A percentile compares a stretch with the other conserved stretches of the same genome.
Evolutionary conservation across 1,140 invertebrate species (phyloP).

Genomic region (Antheraea pernyi): DNA sequence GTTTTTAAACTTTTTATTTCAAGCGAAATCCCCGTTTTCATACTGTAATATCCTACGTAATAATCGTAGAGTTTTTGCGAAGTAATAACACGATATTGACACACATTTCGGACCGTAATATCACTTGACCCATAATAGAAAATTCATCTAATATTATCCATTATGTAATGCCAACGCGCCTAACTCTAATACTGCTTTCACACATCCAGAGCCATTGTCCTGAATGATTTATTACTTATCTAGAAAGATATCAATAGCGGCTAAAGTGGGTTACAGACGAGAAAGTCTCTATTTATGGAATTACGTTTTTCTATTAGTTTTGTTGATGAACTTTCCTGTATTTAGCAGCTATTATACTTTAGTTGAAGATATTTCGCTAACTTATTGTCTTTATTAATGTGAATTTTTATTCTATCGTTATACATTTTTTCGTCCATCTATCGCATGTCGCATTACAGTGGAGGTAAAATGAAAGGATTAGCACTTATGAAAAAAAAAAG

Average conservation of each 20-base stretch:
- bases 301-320: background rate
- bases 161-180: background rate
- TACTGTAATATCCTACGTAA: background rate
- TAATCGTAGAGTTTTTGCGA: background rate
- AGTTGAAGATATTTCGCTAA: too few relatives aligned
- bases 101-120: background rate
- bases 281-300: background rate
- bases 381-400: too few relatives aligned
- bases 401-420: too few relatives aligned
- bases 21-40: background rate
- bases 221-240: slow-evolving; percentile 3
- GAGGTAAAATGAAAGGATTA: too few relatives aligned
- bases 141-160: slow-evolving; percentile 1
- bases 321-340: background rate
- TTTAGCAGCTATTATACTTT: background rate
- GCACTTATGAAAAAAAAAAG: too few relatives aligned
- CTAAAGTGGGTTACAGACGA: background rate
- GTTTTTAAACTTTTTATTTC: too few relatives aligned
- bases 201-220: background rate
- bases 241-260: background rate
- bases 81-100: background rate
- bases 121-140: slow-evolving; percentile 2
- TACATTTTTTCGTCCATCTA: too few relatives aligned
- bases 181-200: background rate
- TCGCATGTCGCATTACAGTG: too few relatives aligned